These are phyloP conservation scores for Rhopalosiphum padi DNA, from an alignment of 1,140 invertebrate genomes.

Conservation along the genomic window DNA sequence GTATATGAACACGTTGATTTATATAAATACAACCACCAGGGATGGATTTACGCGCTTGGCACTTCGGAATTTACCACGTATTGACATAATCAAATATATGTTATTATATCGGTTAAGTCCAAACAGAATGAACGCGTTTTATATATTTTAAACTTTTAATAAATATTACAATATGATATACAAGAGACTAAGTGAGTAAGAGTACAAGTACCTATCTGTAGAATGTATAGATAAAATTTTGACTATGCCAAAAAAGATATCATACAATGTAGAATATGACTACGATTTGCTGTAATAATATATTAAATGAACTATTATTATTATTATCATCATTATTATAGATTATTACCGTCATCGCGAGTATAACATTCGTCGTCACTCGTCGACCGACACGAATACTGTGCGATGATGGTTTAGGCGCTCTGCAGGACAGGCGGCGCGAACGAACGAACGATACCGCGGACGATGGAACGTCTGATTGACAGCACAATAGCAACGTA, in stretches of 20 bases:
- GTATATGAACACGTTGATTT: too few relatives aligned
- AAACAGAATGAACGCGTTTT: too few relatives aligned
- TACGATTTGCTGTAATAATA: not conserved
- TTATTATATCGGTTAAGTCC: too few relatives aligned
- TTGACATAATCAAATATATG: too few relatives aligned
- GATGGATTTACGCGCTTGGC: too few relatives aligned
- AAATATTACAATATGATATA: too few relatives aligned
- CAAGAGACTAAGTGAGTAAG: too few relatives aligned
- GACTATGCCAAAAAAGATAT: not conserved
- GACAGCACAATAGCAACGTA: conserved; percentile 29
- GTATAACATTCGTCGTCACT: not conserved
- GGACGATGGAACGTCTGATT: conserved; percentile 23
- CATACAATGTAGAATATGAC: too few relatives aligned
- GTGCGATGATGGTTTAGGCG: not conserved
- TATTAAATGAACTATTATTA: not conserved
- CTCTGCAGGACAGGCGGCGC: not conserved
- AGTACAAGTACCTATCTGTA: too few relatives aligned
- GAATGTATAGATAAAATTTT: not conserved
- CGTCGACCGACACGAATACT: not conserved
- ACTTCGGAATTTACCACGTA: too few relatives aligned
- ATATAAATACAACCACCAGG: too few relatives aligned
- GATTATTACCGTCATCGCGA: not conserved
- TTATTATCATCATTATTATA: not conserved
- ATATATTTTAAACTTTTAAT: too few relatives aligned
- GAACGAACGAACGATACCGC: not conserved